These are phyloP conservation scores for Thripadectes ignobilis DNA, from an alignment of 2,797 vertebrate species.

Conservation along the genomic window DNA sequence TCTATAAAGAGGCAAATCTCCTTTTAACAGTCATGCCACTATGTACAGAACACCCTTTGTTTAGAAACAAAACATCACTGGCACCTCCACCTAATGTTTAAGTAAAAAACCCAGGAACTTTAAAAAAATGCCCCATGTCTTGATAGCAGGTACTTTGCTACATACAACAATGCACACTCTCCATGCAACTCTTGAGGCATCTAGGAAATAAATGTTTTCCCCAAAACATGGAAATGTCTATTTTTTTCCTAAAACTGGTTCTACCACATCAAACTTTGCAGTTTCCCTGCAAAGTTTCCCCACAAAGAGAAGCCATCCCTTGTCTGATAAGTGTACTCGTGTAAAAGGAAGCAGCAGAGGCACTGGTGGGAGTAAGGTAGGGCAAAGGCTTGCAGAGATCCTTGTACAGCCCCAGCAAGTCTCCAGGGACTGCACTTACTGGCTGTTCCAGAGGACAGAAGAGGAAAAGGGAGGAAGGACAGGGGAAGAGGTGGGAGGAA, in stretches of 20 bases:
- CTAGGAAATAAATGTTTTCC: not conserved
- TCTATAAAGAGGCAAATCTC: not conserved
- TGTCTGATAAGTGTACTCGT: not conserved
- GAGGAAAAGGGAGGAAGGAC: constrained; percentile 35
- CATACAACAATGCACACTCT: no score
- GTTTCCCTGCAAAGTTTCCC: not conserved
- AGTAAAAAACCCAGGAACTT: not conserved
- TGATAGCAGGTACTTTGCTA: not conserved
- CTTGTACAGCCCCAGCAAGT: not conserved
- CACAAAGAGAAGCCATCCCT: not conserved
- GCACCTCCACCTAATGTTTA: not conserved
- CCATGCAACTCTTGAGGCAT: not conserved
- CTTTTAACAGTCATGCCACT: not conserved
- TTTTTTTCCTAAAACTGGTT: not conserved
- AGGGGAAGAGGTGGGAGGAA: constrained; percentile 29
- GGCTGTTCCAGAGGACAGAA: not conserved
- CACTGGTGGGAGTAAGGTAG: not conserved
- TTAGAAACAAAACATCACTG: not conserved
- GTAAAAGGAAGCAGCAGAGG: not conserved
- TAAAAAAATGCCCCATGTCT: not conserved
- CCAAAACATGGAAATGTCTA: not conserved
- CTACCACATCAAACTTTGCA: not conserved
- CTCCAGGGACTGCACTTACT: not conserved
- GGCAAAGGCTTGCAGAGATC: constrained; percentile 16
- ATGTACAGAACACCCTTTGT: not conserved